These are phyloP conservation scores for Callionymus lyra DNA, from an alignment of 2,113 vertebrate genomes.

Conservation along the genomic window DNA sequence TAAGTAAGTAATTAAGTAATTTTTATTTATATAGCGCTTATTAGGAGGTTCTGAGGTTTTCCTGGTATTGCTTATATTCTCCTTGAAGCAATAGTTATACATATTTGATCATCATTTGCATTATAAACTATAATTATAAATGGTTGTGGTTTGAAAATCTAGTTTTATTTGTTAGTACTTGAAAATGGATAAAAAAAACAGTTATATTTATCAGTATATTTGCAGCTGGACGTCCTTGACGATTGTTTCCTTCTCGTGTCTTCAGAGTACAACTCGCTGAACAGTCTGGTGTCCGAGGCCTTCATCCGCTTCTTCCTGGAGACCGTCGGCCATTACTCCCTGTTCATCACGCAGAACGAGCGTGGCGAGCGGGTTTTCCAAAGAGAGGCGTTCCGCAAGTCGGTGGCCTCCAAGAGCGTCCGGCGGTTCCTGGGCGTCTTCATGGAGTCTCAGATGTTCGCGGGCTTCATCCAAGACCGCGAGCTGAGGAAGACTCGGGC, in stretches of 20 bases:
- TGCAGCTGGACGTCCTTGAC: too few relatives aligned
- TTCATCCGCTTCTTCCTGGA: constrained; percentile 99
- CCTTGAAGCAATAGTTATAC: too few relatives aligned
- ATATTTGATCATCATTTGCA: too few relatives aligned
- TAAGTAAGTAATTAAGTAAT: too few relatives aligned
- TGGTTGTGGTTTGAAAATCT: too few relatives aligned
- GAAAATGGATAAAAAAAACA: too few relatives aligned
- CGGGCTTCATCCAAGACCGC: constrained; percentile 96
- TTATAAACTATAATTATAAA: too few relatives aligned
- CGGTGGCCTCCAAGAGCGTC: constrained; percentile 95
- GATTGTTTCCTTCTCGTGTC: constrained; percentile 14
- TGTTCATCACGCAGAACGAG: constrained; percentile 91
- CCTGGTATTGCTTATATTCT: too few relatives aligned
- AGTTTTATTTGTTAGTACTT: too few relatives aligned
- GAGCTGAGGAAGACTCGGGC: constrained; percentile 90
- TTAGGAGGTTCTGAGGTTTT: too few relatives aligned
- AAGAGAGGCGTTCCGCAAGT: constrained; percentile 94
- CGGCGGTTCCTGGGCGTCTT: constrained; percentile 97
- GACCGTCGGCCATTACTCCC: constrained; percentile 92
- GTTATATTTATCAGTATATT: too few relatives aligned
- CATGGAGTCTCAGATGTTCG: constrained; percentile 99
- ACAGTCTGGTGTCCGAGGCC: constrained; percentile 92
- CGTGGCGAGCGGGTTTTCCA: constrained; percentile 88
- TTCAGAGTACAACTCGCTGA: constrained; percentile 89
- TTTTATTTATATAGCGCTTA: too few relatives aligned